Evolutionary conservation across 1,140 invertebrate genomes (phyloP), one percentile per base, ranked within the genome.

Genomic region (Ptiloglossa arizonensis): DNA sequence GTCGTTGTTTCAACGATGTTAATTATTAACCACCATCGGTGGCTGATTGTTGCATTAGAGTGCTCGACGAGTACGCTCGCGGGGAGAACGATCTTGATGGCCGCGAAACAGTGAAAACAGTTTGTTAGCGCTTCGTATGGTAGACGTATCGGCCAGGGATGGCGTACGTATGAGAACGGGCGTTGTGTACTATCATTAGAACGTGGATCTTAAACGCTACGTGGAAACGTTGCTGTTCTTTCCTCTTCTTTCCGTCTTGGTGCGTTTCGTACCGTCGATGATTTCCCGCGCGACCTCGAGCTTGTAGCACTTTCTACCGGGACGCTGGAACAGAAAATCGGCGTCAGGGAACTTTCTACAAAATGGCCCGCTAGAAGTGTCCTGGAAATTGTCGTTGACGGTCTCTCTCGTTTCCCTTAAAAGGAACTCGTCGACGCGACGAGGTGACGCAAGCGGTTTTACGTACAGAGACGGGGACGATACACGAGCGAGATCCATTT

Each of bases 251-350:
- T 46, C 11, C 32, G n/a, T n/a, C n/a, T n/a, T n/a, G n/a, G n/a
- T n/a, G 78, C 78, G 69, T 74, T 74, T 81, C 77, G 54, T 74
- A 71, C 2, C 9, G 57, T 22, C 50, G 35, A 56, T 54, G 77
- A 80, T 82, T 82, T 82, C 57, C 80, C 68, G 77, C 63, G 54
- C 50, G 19, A 52, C 15, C 13, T 3, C 35, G n/a, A n/a, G 38
- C 22, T 75, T 59, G 80, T 81, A 68, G 67, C 67, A 81, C 78
- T 82, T 82, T 82, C 80, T 82, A 82, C 56, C n/a, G 56, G 56
- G 5, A 75, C 57, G 57, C n/a, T 63, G 50, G 74, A 80, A 80
- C 78, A 80, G 78, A 72, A 81, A 81, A 81, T 80, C 52, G 54
- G 35, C 69, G 44, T 48, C 27, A 50, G n/a, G n/a, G n/a, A 27